phyloP scores from a whole-genome alignment of 2,113 vertebrate genomes.

The Scomber scombrus region DNA sequence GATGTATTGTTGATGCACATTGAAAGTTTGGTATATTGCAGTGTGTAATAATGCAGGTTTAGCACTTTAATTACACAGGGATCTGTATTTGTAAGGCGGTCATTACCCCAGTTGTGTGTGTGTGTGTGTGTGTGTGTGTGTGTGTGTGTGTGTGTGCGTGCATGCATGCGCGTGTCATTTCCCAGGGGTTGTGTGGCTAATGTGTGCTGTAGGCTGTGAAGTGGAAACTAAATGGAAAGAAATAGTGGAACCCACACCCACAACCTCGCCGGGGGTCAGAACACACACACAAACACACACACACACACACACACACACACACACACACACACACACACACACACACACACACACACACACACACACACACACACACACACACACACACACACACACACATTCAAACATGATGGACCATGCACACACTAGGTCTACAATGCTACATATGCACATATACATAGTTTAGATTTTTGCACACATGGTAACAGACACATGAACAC shows the following conservation, averaged over 20 bases:
- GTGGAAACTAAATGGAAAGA: slow-evolving; percentile 72
- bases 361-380: neutral
- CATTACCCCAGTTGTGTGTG: slow-evolving; percentile 14
- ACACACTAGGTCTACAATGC: neutral
- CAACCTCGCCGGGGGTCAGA: slow-evolving; percentile 60
- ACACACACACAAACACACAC: slow-evolving; percentile 5
- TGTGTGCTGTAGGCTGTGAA: slow-evolving; percentile 77
- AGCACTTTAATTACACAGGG: neutral
- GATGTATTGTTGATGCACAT: neutral
- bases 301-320: slow-evolving; percentile 10
- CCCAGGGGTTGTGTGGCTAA: slow-evolving; percentile 67
- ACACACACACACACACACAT: slow-evolving; percentile 5
- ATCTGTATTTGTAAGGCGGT: slow-evolving; percentile 21
- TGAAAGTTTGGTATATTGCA: neutral
- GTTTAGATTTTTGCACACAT: neutral
- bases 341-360: slow-evolving; percentile 4
- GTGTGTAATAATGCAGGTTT: neutral
- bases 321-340: slow-evolving; percentile 4
- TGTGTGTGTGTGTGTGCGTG: neutral
- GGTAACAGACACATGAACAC: neutral
- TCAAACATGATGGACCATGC: neutral
- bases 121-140: neutral
- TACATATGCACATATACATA: slow-evolving; percentile 2
- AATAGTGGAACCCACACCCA: slow-evolving; percentile 62
- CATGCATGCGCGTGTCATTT: slow-evolving; percentile 16